These are phyloP conservation scores for Drosophila sechellia DNA, from an alignment of 1,140 invertebrate species.

Conservation along the genomic window DNA sequence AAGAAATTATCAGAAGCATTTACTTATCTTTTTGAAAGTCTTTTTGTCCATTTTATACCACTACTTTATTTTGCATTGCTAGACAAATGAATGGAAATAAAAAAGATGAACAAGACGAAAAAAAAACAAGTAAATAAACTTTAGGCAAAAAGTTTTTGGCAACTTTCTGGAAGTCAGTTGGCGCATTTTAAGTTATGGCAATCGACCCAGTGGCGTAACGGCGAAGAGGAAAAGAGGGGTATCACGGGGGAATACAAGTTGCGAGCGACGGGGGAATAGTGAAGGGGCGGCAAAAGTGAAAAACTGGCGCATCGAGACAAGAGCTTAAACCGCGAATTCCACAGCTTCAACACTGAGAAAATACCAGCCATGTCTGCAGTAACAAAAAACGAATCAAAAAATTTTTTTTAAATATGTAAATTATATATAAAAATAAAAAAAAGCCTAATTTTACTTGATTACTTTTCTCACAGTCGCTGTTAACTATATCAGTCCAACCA, in stretches of 20 bases:
- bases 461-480: too few species aligned
- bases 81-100: constrained; percentile 31
- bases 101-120: constrained; percentile 31
- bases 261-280: constrained; percentile 8
- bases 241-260: constrained; percentile 38
- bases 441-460: too few species aligned
- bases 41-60: background rate
- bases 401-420: background rate
- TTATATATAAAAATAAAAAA: too few species aligned
- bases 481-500: too few species aligned
- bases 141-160: constrained; percentile 70
- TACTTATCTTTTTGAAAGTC: background rate
- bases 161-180: constrained; percentile 77
- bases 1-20: background rate
- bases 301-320: constrained; percentile 58
- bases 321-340: constrained; percentile 67
- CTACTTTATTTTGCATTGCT: constrained; percentile 11
- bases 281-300: constrained; percentile 55
- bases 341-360: constrained; percentile 32
- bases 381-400: background rate
- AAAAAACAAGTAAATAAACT: constrained; percentile 79
- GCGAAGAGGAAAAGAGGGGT: background rate
- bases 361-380: background rate
- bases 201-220: constrained; percentile 43
- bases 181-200: constrained; percentile 79